These are phyloP conservation scores for Centropus unirufus DNA, from an alignment of 2,113 vertebrate species.

Conservation along the genomic window DNA sequence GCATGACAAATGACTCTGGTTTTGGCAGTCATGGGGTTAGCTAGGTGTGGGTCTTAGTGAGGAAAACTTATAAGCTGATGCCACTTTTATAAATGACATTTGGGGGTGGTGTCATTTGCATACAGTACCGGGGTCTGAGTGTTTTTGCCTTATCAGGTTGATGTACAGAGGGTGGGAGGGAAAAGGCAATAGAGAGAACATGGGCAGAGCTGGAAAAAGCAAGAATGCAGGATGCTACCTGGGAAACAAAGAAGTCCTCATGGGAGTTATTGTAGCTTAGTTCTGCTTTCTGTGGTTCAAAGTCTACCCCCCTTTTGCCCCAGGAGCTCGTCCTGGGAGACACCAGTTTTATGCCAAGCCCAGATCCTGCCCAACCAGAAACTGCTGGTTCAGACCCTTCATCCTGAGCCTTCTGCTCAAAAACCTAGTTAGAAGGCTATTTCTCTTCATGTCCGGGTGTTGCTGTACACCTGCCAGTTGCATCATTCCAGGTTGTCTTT, in stretches of 20 bases:
- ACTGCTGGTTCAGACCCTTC: neutral
- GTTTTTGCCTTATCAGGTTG: neutral
- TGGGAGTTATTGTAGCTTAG: neutral
- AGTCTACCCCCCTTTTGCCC: neutral
- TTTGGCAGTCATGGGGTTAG: neutral
- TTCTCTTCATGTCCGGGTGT: neutral
- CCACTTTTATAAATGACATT: neutral
- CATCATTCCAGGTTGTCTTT: neutral
- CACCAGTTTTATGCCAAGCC: neutral
- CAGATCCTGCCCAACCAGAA: neutral
- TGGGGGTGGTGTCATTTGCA: neutral
- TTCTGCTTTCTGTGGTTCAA: neutral
- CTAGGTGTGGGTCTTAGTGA: neutral
- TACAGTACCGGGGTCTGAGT: neutral
- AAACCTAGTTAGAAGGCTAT: neutral
- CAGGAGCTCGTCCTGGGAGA: neutral
- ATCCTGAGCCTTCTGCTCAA: neutral
- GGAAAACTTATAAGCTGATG: neutral
- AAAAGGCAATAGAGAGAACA: neutral
- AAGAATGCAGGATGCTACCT: neutral
- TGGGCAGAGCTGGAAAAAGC: neutral
- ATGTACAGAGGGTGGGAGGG: neutral
- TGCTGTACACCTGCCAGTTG: constrained; percentile 16
- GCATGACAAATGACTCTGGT: neutral
- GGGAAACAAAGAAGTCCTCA: neutral